Conservation (phyloP, 2,888 invertebrate genomes). For the Nemotelus pantherinus region DNA sequence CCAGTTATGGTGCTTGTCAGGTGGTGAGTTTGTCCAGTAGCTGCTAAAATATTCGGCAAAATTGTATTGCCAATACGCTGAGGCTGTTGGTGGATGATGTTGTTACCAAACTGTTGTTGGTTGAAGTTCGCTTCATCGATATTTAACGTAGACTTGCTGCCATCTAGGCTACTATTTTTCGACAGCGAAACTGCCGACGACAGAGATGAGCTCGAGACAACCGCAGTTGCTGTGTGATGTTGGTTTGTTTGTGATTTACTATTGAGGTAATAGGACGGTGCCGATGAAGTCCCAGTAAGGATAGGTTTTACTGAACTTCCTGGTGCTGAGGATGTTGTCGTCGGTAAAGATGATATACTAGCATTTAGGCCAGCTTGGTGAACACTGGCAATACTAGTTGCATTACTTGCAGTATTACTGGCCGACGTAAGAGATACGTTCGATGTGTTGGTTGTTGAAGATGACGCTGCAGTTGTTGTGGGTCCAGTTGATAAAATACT, state of each 20-base stretch:
- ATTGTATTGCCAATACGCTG: slow-evolving; percentile 23
- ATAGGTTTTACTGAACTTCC: slow-evolving; percentile 53
- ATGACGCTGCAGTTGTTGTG: slow-evolving; percentile 43
- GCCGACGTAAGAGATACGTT: neutral
- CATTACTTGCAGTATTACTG: slow-evolving; percentile 36
- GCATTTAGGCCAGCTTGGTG: slow-evolving; percentile 33
- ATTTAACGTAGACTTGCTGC: slow-evolving; percentile 19
- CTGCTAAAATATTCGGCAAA: slow-evolving; percentile 31
- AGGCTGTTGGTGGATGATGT: neutral
- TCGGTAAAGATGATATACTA: slow-evolving; percentile 26
- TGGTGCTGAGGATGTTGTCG: slow-evolving; percentile 60
- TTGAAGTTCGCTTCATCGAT: neutral
- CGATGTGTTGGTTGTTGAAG: slow-evolving; percentile 20
- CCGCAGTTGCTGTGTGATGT: slow-evolving; percentile 51
- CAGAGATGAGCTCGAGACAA: slow-evolving; percentile 52
- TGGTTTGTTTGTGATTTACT: slow-evolving; percentile 27
- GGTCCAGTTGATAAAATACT: slow-evolving; percentile 50
- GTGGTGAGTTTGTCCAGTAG: slow-evolving; percentile 18
- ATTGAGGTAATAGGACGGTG: slow-evolving; percentile 41
- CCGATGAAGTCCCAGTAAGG: slow-evolving; percentile 42
- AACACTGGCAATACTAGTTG: slow-evolving; percentile 51
- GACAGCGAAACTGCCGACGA: slow-evolving; percentile 49
- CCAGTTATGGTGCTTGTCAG: slow-evolving; percentile 34
- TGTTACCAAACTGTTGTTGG: slow-evolving; percentile 30
- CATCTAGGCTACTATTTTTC: slow-evolving; percentile 31